Evolutionary conservation across 2,797 vertebrate genomes (phyloP), one percentile per base, ranked within the genome.

Genomic region (Chelon auratus): DNA sequence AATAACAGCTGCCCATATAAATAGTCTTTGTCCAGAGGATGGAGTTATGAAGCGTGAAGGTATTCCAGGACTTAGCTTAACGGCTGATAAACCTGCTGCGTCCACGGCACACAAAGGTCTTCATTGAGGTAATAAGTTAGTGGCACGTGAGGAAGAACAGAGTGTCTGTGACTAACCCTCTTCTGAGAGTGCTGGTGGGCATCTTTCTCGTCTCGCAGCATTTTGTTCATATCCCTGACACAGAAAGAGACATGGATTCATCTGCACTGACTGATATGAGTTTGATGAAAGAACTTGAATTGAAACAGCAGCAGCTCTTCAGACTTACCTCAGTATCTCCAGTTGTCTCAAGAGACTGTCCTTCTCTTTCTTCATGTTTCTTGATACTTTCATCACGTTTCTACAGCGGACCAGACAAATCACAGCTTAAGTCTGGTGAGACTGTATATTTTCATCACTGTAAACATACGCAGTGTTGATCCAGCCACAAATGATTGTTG

Each of bases 291-390:
- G 1, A 1, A 33, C 5, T 33, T 33, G 7, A 33, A 52, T 2
- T 15, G 4, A 24, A 55, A 42, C 14, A 18, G 11, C 3, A 39
- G 37, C 14, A 26, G 61, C 26, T 14, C 42, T 45, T 36, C 0
- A 47, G 48, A 59, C 80, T 48, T 87, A 99, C 98, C 97, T 96
- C 87, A 99, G 93, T 4, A 99, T 94, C n/a, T 97, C 96, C 82
- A 99, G 93, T 66, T 99, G 98, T 74, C 95, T 95, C 7, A 95
- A 75, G 20, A 99, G 95, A 77, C 98, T 99, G 54, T 96, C 94
- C 65, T 96, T 97, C 88, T 99, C 98, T 75, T 96, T 99, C 92
- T 98, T 97, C 93, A 99, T 99, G 89, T 99, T 99, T 84, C 90
- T 95, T 6, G 97, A 97, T 70, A 99, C 97, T 42, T 92, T 94